phyloP scores from a whole-genome alignment of 2,888 invertebrate genomes.

The Apantesis nais region DNA sequence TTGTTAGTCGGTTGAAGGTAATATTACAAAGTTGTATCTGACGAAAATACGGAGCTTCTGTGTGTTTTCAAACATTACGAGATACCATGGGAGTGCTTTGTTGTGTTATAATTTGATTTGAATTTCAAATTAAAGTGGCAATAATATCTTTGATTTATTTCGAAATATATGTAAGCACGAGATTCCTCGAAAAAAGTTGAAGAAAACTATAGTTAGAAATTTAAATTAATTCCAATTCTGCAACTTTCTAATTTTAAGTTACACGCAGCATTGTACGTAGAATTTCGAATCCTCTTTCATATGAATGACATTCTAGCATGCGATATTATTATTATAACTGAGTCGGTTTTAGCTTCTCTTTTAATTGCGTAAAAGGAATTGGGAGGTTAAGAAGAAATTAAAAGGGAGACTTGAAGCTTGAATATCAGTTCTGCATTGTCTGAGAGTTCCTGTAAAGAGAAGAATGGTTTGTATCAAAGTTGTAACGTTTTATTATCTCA shows the following conservation, averaged over 20 bases:
- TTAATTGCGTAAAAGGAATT: too few relatives aligned
- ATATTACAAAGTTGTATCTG: slow-evolving; percentile 30
- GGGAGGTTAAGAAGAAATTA: too few relatives aligned
- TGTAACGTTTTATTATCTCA: not conserved
- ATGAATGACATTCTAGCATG: too few relatives aligned
- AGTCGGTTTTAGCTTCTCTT: too few relatives aligned
- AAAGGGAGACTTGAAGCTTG: not conserved
- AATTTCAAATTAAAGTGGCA: not conserved
- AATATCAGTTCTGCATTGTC: not conserved
- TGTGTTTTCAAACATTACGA: slow-evolving; percentile 6
- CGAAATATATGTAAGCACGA: too few relatives aligned
- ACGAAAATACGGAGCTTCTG: slow-evolving; percentile 9
- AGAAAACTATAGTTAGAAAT: too few relatives aligned
- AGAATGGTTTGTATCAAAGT: not conserved
- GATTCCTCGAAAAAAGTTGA: too few relatives aligned
- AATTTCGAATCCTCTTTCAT: too few relatives aligned
- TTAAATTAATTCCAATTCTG: not conserved
- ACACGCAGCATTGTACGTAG: not conserved
- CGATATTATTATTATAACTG: too few relatives aligned
- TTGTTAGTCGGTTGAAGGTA: slow-evolving; percentile 31
- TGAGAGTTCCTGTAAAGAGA: not conserved
- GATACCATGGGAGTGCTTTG: not conserved
- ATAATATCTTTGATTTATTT: not conserved
- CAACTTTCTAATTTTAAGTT: not conserved
- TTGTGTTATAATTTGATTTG: not conserved